phyloP scores from a whole-genome alignment of 2,113 vertebrate genomes.

The Speoplatyrhinus poulsoni region DNA sequence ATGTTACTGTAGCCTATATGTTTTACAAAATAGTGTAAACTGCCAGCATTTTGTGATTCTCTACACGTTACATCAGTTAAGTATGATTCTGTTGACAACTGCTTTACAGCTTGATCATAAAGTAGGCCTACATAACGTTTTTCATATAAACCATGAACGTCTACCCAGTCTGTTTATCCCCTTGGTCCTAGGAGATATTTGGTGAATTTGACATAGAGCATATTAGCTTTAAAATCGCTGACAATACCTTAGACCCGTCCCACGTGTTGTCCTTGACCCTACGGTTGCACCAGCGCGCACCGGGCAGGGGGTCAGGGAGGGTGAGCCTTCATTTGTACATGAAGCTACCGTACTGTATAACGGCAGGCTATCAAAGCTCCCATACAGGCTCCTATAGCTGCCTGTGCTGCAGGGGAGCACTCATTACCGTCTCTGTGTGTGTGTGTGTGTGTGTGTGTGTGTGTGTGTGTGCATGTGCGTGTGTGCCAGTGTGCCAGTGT shows the following conservation, averaged over 20 bases:
- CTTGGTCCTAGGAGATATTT: too few relatives aligned
- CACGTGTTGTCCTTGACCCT: conserved; percentile 44
- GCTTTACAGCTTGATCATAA: too few relatives aligned
- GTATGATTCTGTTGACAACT: too few relatives aligned
- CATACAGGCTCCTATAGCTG: conserved; percentile 59
- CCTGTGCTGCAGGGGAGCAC: conserved; percentile 56
- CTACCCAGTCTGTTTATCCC: too few relatives aligned
- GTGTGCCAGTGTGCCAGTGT: not conserved
- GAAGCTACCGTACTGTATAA: conserved; percentile 36
- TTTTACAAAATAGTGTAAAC: too few relatives aligned
- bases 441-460: not conserved
- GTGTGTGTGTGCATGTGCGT: not conserved
- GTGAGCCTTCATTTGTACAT: conserved; percentile 51
- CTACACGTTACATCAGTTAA: too few relatives aligned
- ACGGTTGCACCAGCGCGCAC: conserved; percentile 42
- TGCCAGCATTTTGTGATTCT: too few relatives aligned
- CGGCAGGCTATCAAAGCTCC: conserved; percentile 60
- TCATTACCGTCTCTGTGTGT: conserved; percentile 57
- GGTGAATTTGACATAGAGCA: too few relatives aligned
- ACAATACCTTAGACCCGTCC: conserved; percentile 3
- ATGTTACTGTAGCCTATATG: too few relatives aligned
- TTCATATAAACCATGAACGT: too few relatives aligned
- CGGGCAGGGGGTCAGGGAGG: conserved; percentile 55
- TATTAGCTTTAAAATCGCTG: too few relatives aligned
- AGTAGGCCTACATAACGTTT: too few relatives aligned